Percentiles rank a stretch among this genome's conserved stretches.
Conservation (phyloP, 1,140 invertebrate species). For the Goniozus legneri region DNA sequence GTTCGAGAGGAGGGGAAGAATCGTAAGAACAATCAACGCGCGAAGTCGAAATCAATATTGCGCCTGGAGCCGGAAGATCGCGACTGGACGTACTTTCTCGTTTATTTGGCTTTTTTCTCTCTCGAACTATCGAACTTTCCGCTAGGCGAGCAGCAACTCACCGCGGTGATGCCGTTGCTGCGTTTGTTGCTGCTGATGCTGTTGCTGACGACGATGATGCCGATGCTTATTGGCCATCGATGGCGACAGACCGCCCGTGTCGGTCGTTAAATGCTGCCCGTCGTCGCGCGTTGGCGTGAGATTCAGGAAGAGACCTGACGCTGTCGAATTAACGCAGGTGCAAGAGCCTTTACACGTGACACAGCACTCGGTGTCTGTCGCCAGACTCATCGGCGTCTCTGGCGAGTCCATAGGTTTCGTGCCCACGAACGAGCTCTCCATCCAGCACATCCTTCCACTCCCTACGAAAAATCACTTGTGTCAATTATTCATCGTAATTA, state of each 20-base stretch:
- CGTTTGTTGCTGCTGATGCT: conserved; percentile 33
- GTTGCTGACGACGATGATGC: conserved; percentile 21
- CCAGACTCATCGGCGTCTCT: conserved; percentile 68
- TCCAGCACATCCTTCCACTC: conserved; percentile 68
- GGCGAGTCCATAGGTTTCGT: conserved; percentile 79
- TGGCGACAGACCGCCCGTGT: conserved; percentile 24
- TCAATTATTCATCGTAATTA: too few species aligned
- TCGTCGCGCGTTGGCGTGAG: conserved; percentile 41
- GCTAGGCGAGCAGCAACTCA: conserved; percentile 60
- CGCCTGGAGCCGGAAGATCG: conserved; percentile 14
- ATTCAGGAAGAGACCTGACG: conserved; percentile 44
- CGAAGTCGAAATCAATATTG: conserved; percentile 2
- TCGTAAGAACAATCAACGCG: background rate
- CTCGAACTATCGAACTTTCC: conserved; percentile 24
- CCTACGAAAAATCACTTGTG: too few species aligned
- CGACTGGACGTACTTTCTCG: conserved; percentile 7
- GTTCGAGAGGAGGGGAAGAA: too few species aligned
- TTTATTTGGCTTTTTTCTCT: conserved; percentile 9
- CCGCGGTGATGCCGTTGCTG: conserved; percentile 60
- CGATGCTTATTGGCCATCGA: conserved; percentile 25
- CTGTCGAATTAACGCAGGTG: conserved; percentile 42
- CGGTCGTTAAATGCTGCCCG: conserved; percentile 16
- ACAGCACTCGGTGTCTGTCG: conserved; percentile 53
- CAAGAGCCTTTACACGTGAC: conserved; percentile 43
- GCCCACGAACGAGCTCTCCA: conserved; percentile 88